These are phyloP conservation scores for Labeo catla DNA, from an alignment of 2,113 vertebrate genomes.

Conservation along the genomic window DNA sequence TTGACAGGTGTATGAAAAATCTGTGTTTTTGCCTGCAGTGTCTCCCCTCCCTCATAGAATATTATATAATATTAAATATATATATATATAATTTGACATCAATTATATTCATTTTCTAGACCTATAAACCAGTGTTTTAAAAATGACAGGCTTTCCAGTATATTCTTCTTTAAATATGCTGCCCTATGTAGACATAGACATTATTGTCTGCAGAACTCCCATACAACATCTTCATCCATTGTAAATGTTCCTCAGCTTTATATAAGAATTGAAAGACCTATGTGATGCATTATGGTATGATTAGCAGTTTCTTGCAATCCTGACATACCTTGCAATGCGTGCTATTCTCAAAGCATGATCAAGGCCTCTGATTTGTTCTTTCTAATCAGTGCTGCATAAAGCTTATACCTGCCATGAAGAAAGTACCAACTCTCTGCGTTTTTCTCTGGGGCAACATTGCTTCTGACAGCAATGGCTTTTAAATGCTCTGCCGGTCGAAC, in stretches of 20 bases:
- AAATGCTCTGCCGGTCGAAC: conserved; percentile 23
- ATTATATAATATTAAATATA: background rate
- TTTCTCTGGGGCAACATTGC: conserved; percentile 23
- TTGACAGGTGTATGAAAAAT: too few relatives aligned
- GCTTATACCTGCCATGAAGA: background rate
- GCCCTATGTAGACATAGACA: background rate
- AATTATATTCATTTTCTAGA: background rate
- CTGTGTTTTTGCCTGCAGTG: too few relatives aligned
- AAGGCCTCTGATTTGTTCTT: conserved; percentile 2
- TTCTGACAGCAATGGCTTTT: conserved; percentile 26
- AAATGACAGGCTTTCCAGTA: background rate
- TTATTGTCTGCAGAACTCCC: background rate
- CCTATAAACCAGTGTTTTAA: background rate
- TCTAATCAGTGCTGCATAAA: background rate
- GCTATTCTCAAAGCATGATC: background rate
- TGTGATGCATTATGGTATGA: conserved; percentile 10
- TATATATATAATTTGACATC: background rate
- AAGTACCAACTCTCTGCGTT: background rate
- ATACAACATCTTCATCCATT: background rate
- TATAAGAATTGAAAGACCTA: background rate
- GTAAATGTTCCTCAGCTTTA: background rate
- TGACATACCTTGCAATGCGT: conserved; percentile 1
- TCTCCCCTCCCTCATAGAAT: too few relatives aligned
- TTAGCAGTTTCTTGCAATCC: background rate
- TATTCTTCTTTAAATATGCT: background rate